phyloP scores from a whole-genome alignment of 2,888 invertebrate species.

The Junonia oenone region DNA sequence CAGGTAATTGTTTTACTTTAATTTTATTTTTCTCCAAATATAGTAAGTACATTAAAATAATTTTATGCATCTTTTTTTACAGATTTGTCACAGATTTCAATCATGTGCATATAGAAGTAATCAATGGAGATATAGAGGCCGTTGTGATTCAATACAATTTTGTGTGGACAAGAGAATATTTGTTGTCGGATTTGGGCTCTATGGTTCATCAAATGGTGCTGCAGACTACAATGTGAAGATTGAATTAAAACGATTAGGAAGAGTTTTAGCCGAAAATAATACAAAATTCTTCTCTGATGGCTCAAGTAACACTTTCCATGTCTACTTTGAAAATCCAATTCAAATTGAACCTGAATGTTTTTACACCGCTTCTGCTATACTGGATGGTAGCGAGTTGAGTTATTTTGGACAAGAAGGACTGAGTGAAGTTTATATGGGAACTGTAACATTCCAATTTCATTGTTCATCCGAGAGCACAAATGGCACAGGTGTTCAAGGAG shows the following conservation, averaged over 20 bases:
- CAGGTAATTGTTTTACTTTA: conserved; percentile 75
- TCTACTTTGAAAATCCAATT: conserved; percentile 88
- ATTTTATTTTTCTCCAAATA: not conserved
- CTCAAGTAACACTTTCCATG: conserved; percentile 95
- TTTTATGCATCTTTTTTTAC: conserved; percentile 29
- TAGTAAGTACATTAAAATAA: no score
- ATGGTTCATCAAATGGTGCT: conserved; percentile 97
- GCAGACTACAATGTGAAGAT: conserved; percentile 97
- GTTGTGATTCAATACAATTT: conserved; percentile 98
- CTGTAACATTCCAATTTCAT: conserved; percentile 97
- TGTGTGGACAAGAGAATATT: conserved; percentile 97
- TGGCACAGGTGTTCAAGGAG: conserved; percentile 97
- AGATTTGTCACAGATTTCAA: conserved; percentile 97
- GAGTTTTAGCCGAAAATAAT: conserved; percentile 92
- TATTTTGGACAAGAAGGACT: conserved; percentile 98
- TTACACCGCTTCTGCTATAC: conserved; percentile 96
- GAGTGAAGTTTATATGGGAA: conserved; percentile 95
- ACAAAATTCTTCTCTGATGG: conserved; percentile 98
- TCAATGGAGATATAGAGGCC: conserved; percentile 97
- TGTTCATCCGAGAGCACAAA: conserved; percentile 98
- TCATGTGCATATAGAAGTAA: conserved; percentile 97
- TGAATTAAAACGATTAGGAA: conserved; percentile 93
- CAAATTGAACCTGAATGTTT: conserved; percentile 96
- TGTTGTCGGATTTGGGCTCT: conserved; percentile 96
- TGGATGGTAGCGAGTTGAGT: conserved; percentile 95